Percentiles rank a stretch among this genome's conserved stretches.
Conservation (phyloP, 2,888 invertebrate genomes). For the Nebria salina region DNA sequence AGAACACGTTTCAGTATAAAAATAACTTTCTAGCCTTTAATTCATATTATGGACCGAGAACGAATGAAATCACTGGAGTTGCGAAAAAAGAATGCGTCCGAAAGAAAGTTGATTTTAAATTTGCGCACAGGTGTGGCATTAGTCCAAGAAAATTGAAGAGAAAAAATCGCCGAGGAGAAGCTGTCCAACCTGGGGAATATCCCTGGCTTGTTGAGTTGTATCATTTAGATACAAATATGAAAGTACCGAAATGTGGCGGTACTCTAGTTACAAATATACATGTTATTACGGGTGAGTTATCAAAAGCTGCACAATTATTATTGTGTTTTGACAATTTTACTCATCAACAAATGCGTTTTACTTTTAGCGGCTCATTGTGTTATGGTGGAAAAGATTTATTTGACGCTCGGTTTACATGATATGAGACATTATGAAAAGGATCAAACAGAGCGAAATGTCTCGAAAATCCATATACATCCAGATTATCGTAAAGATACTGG, state of each 20-base stretch:
- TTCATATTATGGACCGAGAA: too few relatives aligned
- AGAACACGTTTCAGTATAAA: too few relatives aligned
- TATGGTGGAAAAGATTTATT: neutral
- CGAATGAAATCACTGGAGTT: neutral
- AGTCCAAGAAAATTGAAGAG: neutral
- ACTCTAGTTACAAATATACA: neutral
- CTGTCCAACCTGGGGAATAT: neutral
- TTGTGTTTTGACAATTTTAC: neutral
- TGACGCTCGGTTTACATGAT: neutral
- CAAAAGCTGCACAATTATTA: neutral
- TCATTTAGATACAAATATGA: neutral
- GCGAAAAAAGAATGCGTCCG: neutral
- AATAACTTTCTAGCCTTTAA: too few relatives aligned
- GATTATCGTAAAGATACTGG: neutral
- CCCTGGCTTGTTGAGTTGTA: neutral
- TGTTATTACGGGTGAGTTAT: neutral
- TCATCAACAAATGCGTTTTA: neutral
- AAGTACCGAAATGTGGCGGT: neutral
- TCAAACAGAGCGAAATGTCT: neutral
- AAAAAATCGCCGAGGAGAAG: too few relatives aligned
- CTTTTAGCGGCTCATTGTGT: neutral
- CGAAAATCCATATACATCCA: neutral
- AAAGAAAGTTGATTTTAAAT: neutral
- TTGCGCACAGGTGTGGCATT: neutral
- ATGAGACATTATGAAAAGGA: neutral